Evolutionary conservation across 2,113 vertebrate species (phyloP), one percentile per base, ranked within the genome.

Genomic region (Callionymus lyra): DNA sequence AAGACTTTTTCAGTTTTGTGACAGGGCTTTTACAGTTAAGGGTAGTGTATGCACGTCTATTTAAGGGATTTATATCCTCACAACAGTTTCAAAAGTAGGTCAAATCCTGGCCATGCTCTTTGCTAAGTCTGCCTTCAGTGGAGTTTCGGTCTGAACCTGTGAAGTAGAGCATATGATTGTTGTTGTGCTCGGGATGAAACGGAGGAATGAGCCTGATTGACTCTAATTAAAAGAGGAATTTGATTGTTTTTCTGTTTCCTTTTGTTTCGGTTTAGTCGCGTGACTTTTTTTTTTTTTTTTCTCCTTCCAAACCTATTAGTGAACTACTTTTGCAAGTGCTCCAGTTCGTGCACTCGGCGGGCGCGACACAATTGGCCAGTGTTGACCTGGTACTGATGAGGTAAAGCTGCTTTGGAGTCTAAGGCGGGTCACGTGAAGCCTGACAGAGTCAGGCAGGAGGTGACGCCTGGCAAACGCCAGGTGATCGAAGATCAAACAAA

Each of bases 361-460:
- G 3, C 15, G 41, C 12, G 18, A 4, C n/a, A 19, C 13, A 31
- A 14, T 9, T 15, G n/a, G 17, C 31, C 15, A 15, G 16, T 32
- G 41, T 15, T 17, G 16, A 27, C 21, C 21, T 27, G 21, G 8
- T 27, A 27, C 39, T 12, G 39, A 12, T 35, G 63, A 72, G 75
- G 67, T n/a, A 81, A 78, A 78, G 63, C 75, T 69, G 33, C 63
- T 72, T 56, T 72, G 41, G 17, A 68, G 63, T 65, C 62, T 70
- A 47, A 78, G 61, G 68, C 44, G 32, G 27, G 53, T 76, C 70
- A 72, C 59, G 66, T 74, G 73, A 69, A 59, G 46, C 51, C n/a
- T 4, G 60, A 39, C 50, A 6, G 8, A 27, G 39, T 13, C 4
- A 34, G 46, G 34, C 16, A 18, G 33, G 63, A 59, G 50, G 62